Evolutionary conservation across 2,888 invertebrate species (phyloP), one percentile per base, ranked within the genome.

Genomic region (Lottia scabra): DNA sequence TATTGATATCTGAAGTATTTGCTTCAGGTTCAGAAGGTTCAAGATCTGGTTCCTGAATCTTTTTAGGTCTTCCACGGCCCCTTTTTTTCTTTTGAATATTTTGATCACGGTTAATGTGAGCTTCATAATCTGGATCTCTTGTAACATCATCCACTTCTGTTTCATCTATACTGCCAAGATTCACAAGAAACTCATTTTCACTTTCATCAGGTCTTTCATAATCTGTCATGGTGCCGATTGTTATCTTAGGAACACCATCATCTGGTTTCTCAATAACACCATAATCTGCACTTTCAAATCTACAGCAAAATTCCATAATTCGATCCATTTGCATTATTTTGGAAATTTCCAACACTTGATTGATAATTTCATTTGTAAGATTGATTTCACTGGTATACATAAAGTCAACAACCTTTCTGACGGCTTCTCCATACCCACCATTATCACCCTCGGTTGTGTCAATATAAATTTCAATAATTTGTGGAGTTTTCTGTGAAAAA

Each of bases 391-490:
- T 84, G 2, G 87, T 87, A 77, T 89, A 89, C 80, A 89, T 85
- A 70, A 82, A 89, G 65, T 87, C 86, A 38, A 89, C 82, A 15
- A 89, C 82, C 62, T 79, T 79, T 62, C 78, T 71, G 19, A 89
- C 85, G 27, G 87, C 88, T 13, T 81, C 80, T 26, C 80, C 80
- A 67, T 88, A 88, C 19, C 79, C 81, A 45, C 23, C 23, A 12
- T 75, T 76, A 43, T 85, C 83, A 12, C 75, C 79, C 26, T 80
- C 82, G 38, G 71, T 80, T 2, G 85, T 84, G 48, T 87, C 87
- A 4, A 88, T 87, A 63, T 87, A 87, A 68, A 88, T 87, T 77
- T 88, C 88, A 26, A 88, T 88, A 16, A 88, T 78, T 71, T 88
- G 88, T 16, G 87, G 87, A 15, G 79, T 76, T 73, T 85, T 85